Base-by-base conservation (phyloP, 1,140 invertebrate genomes). In the Holotrichia oblita region DNA sequence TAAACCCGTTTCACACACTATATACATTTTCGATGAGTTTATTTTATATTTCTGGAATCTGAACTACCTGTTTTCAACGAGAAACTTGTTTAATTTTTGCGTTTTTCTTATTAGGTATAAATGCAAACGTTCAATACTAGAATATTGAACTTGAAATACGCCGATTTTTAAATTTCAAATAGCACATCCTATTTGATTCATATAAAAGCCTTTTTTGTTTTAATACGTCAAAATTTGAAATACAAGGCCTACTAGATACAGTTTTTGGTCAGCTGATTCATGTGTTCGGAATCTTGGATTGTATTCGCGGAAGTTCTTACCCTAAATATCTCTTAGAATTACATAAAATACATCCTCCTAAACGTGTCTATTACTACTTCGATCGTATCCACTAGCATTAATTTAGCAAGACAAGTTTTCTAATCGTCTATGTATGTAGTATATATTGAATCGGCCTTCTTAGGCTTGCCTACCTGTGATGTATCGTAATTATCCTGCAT, bases 401-500 rank as follows among this genome's bases (percentile, higher is more conserved):
- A 69, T 69, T 69, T 27, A 22, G 22, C 7, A 69, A 69, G 61
- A 69, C 61, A 27, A 69, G 20, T 69, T 34, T 69, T 69, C 61
- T 27, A 69, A 69, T 20, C 61, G 61, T n/a, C 48, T 4, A 55
- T 17, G 48, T 17, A 17, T 55, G 48, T n/a, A 55, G 27, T 34
- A 34, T 34, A 4, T 34, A 34, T 4, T 17, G 14, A 55, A 55
- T n/a, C 14, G 14, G 14, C 48, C 14, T 14, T 6, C 48, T 69
- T 8, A 69, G 61, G 20, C n/a, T 41, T 27, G 73, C 73, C 41
- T 74, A 74, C 73, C 73, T 74, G 73, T 40, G 73, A 41, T n/a
- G 73, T 74, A 74, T 74, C 73, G 73, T 74, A 74, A 74, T 14
- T 74, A 44, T 74, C 73, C 40, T 41, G 73, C 73, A 74, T 74